These are phyloP conservation scores for Nannoperca obscura DNA, from an alignment of 2,797 vertebrate genomes.

Conservation along the genomic window DNA sequence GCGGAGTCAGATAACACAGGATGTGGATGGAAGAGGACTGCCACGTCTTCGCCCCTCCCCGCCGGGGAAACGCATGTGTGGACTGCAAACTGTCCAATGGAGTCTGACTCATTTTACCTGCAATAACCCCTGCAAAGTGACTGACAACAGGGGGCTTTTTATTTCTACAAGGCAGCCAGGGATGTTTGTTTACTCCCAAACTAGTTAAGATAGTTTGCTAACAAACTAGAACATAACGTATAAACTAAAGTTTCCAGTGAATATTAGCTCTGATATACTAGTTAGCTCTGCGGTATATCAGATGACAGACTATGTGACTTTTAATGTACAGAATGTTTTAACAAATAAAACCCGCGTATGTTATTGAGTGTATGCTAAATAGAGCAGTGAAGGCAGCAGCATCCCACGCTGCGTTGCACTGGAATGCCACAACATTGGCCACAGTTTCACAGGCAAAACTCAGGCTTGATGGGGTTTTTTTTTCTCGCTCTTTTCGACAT, in stretches of 20 bases:
- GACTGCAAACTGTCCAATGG: conserved; percentile 36
- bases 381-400: conserved; percentile 15
- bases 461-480: not conserved
- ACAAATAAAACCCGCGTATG: not conserved
- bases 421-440: conserved; percentile 34
- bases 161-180: rapidly evolving
- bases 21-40: conserved; percentile 74
- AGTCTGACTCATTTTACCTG: conserved; percentile 47
- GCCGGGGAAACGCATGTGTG: conserved; percentile 39
- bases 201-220: not conserved
- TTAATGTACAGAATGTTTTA: not conserved
- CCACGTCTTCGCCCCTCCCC: conserved; percentile 87
- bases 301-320: not conserved
- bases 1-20: conserved; percentile 48
- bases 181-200: not conserved
- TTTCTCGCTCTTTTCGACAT: not conserved
- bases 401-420: conserved; percentile 53
- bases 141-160: not conserved
- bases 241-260: not conserved
- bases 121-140: conserved; percentile 14
- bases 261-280: not conserved
- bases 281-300: too few relatives aligned
- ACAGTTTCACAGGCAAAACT: not conserved
- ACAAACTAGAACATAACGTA: rapidly evolving
- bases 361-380: not conserved